Evolutionary conservation across 2,113 vertebrate genomes (phyloP).

Genomic region (Vireo altiloquus): DNA sequence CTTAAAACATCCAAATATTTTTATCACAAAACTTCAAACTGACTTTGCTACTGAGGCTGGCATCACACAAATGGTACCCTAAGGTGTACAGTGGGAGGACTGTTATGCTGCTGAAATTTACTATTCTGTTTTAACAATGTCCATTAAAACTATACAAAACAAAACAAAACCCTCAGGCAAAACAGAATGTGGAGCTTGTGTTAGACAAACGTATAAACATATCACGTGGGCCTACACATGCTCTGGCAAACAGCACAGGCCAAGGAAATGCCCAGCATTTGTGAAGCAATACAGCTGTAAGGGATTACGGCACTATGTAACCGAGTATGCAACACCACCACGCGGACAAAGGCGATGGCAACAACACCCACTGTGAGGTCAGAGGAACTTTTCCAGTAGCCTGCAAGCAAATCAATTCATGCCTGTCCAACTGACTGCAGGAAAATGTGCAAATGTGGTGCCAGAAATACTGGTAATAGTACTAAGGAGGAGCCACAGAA

Average conservation of each 20-base stretch:
- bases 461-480: neutral
- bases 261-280: neutral
- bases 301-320: neutral
- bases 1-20: neutral
- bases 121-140: neutral
- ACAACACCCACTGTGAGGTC: neutral
- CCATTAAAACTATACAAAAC: neutral
- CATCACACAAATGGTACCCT: neutral
- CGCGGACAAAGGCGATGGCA: neutral
- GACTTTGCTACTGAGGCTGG: neutral
- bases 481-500: neutral
- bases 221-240: neutral
- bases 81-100: neutral
- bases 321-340: neutral
- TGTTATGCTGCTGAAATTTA: neutral
- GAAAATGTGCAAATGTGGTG: neutral
- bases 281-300: neutral
- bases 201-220: neutral
- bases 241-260: neutral
- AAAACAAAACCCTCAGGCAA: neutral
- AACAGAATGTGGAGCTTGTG: neutral
- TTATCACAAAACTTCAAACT: neutral
- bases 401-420: neutral
- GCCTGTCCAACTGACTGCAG: neutral
- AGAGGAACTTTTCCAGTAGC: neutral